These are phyloP conservation scores for Halictus quadricinctus DNA, from an alignment of 2,888 invertebrate species.

Conservation along the genomic window DNA sequence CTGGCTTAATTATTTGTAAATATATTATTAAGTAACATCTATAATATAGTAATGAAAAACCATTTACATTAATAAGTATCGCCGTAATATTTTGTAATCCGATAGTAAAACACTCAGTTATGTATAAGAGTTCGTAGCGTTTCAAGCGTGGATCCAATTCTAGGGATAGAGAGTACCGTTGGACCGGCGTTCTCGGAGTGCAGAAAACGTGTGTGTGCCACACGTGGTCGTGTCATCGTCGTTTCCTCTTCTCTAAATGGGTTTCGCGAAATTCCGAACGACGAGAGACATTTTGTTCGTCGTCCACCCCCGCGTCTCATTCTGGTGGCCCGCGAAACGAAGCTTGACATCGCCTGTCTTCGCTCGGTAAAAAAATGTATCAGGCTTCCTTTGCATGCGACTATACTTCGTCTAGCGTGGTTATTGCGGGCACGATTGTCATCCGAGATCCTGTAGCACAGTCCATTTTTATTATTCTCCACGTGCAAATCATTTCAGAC, in stretches of 20 bases:
- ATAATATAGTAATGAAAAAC: slow-evolving; percentile 81
- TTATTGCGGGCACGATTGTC: slow-evolving; percentile 57
- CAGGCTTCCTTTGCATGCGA: slow-evolving; percentile 57
- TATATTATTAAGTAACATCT: slow-evolving; percentile 81
- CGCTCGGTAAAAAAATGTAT: slow-evolving; percentile 67
- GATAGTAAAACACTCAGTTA: slow-evolving; percentile 77
- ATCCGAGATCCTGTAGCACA: slow-evolving; percentile 8
- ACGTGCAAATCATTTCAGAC: background rate
- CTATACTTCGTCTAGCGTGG: slow-evolving; percentile 68
- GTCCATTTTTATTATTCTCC: background rate
- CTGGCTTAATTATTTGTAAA: slow-evolving; percentile 79
- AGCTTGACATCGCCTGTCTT: slow-evolving; percentile 54
- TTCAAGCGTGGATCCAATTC: slow-evolving; percentile 67
- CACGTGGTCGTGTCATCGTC: slow-evolving; percentile 20
- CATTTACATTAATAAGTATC: slow-evolving; percentile 79
- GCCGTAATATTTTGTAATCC: slow-evolving; percentile 76
- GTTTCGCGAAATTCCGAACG: background rate
- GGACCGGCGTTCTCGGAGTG: slow-evolving; percentile 53
- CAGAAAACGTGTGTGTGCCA: slow-evolving; percentile 42
- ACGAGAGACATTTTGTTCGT: background rate
- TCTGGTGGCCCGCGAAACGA: slow-evolving; percentile 48
- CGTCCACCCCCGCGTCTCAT: slow-evolving; percentile 14
- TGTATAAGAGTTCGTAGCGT: slow-evolving; percentile 74
- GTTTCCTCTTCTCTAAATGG: background rate
- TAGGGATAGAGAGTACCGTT: slow-evolving; percentile 58